Percentiles rank a stretch among this genome's conserved stretches.
Evolutionary conservation across 1,140 invertebrate genomes (phyloP).

Genomic region (Zaprionus africanus): DNA sequence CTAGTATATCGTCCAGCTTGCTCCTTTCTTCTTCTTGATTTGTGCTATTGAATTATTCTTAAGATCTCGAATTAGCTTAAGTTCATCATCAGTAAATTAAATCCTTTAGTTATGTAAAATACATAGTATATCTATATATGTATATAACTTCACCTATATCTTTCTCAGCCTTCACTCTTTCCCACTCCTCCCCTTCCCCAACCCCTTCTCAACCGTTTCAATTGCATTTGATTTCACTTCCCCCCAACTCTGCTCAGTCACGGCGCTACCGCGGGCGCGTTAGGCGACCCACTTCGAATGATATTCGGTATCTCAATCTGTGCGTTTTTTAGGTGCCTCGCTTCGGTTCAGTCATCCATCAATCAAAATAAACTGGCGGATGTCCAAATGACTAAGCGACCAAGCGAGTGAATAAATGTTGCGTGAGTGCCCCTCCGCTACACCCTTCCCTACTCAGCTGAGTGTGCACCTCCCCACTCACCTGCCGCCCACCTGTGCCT

Average conservation of each 20-base stretch:
- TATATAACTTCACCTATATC: too few species aligned
- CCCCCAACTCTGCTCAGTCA: background rate
- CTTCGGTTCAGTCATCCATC: constrained; percentile 64
- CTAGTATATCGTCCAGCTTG: background rate
- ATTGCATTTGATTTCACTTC: background rate
- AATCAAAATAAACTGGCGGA: constrained; percentile 70
- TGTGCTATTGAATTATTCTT: too few species aligned
- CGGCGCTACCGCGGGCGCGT: background rate
- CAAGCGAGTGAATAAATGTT: constrained; percentile 41
- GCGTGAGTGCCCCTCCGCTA: constrained; percentile 26
- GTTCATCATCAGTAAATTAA: too few species aligned
- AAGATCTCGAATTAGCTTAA: too few species aligned
- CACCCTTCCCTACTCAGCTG: constrained; percentile 4
- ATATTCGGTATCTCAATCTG: constrained; percentile 60
- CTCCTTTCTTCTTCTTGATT: background rate
- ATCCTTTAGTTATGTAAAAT: too few species aligned
- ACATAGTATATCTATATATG: too few species aligned
- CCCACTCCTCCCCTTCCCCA: background rate
- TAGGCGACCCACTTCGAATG: constrained; percentile 63
- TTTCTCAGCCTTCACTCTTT: background rate
- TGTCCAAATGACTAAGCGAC: constrained; percentile 63
- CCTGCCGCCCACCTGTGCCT: background rate
- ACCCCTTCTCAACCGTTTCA: background rate
- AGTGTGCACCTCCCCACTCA: constrained; percentile 10
- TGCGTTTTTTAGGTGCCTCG: constrained; percentile 1